Evolutionary conservation across 2,113 vertebrate species (phyloP), one percentile per base, ranked within the genome.

Genomic region (Notarius quadriscutis): DNA sequence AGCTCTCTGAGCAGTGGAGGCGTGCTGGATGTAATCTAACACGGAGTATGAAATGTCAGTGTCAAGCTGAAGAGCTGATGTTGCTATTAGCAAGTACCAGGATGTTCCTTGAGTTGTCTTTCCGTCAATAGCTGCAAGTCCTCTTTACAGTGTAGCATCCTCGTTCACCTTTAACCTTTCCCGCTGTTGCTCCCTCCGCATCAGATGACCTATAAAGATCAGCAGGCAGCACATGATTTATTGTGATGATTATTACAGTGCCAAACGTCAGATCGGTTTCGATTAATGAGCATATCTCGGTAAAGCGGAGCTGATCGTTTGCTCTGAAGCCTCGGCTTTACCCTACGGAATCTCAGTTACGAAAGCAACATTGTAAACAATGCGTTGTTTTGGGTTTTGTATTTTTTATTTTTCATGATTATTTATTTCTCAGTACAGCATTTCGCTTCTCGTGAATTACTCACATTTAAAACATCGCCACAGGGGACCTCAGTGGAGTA

Each of bases 181-280:
- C 55, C 15, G 5, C 27, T 60, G 12, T 15, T 22, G 51, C 15
- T 80, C 51, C 18, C 20, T 48, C 30, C 27, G 65, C n/a, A 27
- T 48, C 71, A 60, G 11, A 11, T 69, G 79, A 10, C 51, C 41
- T 82, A 17, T 25, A 55, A 67, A 34, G 50, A 74, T 71, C 79
- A 72, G 81, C 25, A 83, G 62, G 65, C 82, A 83, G 25, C 53
- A 78, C 55, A 75, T 83, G 84, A 78, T 83, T 22, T 60, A 83
- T 83, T 78, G 71, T 50, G 67, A n/a, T 51, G 5, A 69, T 85
- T 86, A 71, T 81, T 74, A 58, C 57, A 78, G 79, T 18, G 48
- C 60, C 78, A 74, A 86, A 18, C 79, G 48, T 58, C 18, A 14
- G 51, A 86, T 58, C 14, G 87, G 71, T 78, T 5, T 67, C 67